Evolutionary conservation across 2,113 vertebrate species (phyloP).

Genomic region (Halichoeres trimaculatus): DNA sequence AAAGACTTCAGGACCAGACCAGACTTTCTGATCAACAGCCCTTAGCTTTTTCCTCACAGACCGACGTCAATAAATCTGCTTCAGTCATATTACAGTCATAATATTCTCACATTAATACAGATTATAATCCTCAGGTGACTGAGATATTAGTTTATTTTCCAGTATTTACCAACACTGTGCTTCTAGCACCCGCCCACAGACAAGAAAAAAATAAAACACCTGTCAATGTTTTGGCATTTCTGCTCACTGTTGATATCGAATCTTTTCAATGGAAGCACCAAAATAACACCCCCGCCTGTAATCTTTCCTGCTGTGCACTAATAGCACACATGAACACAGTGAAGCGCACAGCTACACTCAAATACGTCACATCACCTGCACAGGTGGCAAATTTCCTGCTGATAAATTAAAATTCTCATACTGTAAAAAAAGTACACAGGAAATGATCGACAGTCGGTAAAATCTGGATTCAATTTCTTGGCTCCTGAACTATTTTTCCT

Average conservation of each 20-base stretch:
- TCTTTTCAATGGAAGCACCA: constrained; percentile 59
- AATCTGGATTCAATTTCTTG: neutral
- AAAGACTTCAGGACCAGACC: too few species aligned
- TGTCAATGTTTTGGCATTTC: constrained; percentile 60
- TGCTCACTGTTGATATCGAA: constrained; percentile 33
- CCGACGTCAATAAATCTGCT: too few species aligned
- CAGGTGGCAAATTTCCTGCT: constrained; percentile 27
- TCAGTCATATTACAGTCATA: neutral
- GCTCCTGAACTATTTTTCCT: constrained; percentile 19
- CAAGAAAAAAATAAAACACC: constrained; percentile 54
- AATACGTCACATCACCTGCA: constrained; percentile 39
- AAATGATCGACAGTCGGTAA: constrained; percentile 11
- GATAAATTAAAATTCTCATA: constrained; percentile 5
- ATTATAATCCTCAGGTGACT: neutral
- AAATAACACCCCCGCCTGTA: constrained; percentile 48
- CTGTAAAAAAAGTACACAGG: neutral
- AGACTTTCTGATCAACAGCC: too few species aligned
- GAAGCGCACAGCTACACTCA: constrained; percentile 40
- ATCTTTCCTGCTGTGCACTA: constrained; percentile 62
- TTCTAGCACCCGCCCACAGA: constrained; percentile 37
- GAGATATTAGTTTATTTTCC: neutral
- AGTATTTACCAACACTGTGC: constrained; percentile 27
- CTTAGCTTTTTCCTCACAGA: neutral
- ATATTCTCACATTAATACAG: neutral
- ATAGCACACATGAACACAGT: constrained; percentile 59